Base-by-base conservation (phyloP, 1,140 invertebrate genomes). In the Sinonovacula constricta region DNA sequence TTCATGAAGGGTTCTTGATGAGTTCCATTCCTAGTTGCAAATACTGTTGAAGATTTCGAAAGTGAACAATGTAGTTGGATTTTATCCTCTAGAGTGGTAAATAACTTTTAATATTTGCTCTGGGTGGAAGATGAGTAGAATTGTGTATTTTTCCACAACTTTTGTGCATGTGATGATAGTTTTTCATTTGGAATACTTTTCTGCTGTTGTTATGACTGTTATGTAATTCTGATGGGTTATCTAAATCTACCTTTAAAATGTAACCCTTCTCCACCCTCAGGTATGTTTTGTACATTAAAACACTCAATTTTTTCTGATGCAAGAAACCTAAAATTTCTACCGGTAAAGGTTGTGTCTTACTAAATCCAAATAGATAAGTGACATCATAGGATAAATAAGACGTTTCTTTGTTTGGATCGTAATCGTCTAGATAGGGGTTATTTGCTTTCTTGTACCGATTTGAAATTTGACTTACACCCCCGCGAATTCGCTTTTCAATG, bases 211-310 rank as follows among this genome's bases (percentile, higher is more conserved):
- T 91, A 87, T 94, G 92, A 5, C 30, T 24, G 63, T 93, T 88
- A 87, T 93, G 93, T 24, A 93, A 57, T 26, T 90, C 1, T 56
- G 83, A 7, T 22, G 88, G 87, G 79, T 91, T 91, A 15, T 83
- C 60, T 33, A 91, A 57, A 80, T 90, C 85, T 12, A 89, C 81
- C 67, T 94, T 93, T 54, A 94, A 85, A 74, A 93, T 92, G 79
- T 91, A 94, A 10, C 93, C 93, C 79, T 78, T 28, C 34, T 74
- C 87, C 83, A 88, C 92, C 86, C 79, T 91, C 81, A 18, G 84
- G n/a, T n/a, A n/a, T n/a, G n/a, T n/a, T n/a, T n/a, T n/a, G n/a
- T n/a, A 85, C 80, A 82, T 90, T 87, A 85, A 91, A 88, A 84
- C 89, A 18, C 67, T 72, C 22, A 89, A 75, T 63, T 69, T 75